Percentiles rank a stretch among this genome's conserved stretches.
phyloP scores from a whole-genome alignment of 1,140 invertebrate genomes.

The Drosophila ercepeae region DNA sequence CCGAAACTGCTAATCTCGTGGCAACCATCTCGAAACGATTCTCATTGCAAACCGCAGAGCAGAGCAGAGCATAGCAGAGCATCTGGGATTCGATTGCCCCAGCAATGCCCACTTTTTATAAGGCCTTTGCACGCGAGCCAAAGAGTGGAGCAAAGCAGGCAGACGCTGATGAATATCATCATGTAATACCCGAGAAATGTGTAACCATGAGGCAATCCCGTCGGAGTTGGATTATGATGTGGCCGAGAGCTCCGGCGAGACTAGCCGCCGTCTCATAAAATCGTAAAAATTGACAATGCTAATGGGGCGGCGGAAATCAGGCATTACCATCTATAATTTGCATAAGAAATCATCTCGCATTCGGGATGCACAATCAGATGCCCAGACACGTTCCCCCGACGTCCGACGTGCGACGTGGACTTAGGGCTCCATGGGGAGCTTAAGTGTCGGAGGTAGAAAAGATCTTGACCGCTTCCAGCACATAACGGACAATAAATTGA shows the following conservation, averaged over 20 bases:
- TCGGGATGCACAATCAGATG: constrained; percentile 42
- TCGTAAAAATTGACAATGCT: constrained; percentile 72
- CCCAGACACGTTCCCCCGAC: constrained; percentile 46
- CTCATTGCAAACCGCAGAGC: constrained; percentile 32
- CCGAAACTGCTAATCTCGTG: constrained; percentile 19
- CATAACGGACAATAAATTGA: constrained; percentile 45
- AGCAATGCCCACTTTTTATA: constrained; percentile 27
- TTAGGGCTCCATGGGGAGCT: constrained; percentile 18
- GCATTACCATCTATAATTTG: constrained; percentile 63
- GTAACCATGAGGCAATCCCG: constrained; percentile 68
- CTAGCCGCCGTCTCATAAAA: constrained; percentile 29
- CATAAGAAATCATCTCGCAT: constrained; percentile 57
- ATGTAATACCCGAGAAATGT: constrained; percentile 78
- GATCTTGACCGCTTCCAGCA: constrained; percentile 32
- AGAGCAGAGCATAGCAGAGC: constrained; percentile 33
- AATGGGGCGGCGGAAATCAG: constrained; percentile 67
- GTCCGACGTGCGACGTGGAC: no score
- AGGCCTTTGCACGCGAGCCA: constrained; percentile 45
- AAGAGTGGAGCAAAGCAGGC: constrained; percentile 17
- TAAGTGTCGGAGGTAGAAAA: constrained; percentile 21
- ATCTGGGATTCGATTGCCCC: constrained; percentile 47
- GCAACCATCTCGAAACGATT: constrained; percentile 30
- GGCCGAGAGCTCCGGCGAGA: background rate
- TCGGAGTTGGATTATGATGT: constrained; percentile 20
- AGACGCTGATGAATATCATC: constrained; percentile 62